Base-by-base conservation (phyloP, 2,113 vertebrate species). In the Aegotheles bennettii region DNA sequence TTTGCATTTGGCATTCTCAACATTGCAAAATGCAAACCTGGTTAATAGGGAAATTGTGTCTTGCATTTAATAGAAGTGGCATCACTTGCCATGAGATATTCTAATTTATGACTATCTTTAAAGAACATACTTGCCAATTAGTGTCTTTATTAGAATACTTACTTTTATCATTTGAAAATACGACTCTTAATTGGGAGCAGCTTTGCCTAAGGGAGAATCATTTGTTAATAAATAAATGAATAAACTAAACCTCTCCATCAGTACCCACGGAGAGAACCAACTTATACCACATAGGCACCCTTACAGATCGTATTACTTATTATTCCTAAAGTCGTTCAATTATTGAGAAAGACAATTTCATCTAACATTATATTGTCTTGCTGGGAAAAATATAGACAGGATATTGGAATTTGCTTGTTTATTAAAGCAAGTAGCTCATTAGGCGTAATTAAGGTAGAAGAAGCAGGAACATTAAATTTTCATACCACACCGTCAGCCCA, bases 51-150 rank as follows among this genome's bases (percentile, higher is more conserved):
- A 95, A 95, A 25, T 53, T 74, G 73, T 73, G 65, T 71, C 69
- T 76, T 33, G 26, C 20, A 21, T 48, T 79, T 97, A 96, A 98
- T 95, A 83, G 60, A 94, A 93, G 75, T 85, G 76, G 87, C 89
- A 88, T 83, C 80, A 43, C 90, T 95, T 73, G 67, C 85, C 91
- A 89, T 42, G 29, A 95, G 94, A 95, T 84, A 83, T 75, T 89
- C 77, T 97, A 95, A 97, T 92, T 97, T 93, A 93, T 86, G 74
- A 51, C 87, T 96, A 82, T 95, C 97, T 97, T 95, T 96, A 97
- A 97, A 96, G 93, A 96, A 94, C 94, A 95, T 92, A 85, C 94
- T 95, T 97, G 92, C 83, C 97, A 96, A 96, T 97, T 97, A 97
- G 95, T 96, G 93, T 93, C 93, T 97, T 95, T 94, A 94, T 96